Conservation (phyloP, 2,113 vertebrate species). For the Limanda limanda region DNA sequence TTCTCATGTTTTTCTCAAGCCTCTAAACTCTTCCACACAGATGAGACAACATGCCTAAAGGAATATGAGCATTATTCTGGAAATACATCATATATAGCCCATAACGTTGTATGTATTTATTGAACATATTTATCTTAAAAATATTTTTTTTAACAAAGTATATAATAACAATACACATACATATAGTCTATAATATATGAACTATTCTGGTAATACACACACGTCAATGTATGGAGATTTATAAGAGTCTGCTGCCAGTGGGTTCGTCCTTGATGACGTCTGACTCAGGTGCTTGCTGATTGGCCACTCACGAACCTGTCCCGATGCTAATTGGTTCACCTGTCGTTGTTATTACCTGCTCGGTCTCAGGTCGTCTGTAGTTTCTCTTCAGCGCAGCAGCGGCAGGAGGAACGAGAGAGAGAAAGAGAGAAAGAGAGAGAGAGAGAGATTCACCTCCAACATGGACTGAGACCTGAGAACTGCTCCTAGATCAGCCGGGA, state of each 20-base stretch:
- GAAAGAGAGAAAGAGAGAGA: not conserved
- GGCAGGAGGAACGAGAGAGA: not conserved
- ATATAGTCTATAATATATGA: too few relatives aligned
- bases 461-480: conserved; percentile 55
- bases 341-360: conserved; percentile 23
- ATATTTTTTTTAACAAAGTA: too few relatives aligned
- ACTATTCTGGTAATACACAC: not conserved
- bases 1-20: not conserved
- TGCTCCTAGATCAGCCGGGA: not conserved
- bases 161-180: too few relatives aligned
- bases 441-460: not conserved
- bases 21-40: too few relatives aligned
- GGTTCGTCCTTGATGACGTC: not conserved
- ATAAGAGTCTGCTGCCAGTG: conserved; percentile 8
- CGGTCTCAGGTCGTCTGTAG: not conserved
- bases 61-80: too few relatives aligned
- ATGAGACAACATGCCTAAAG: too few relatives aligned
- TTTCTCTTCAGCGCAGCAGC: not conserved
- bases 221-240: not conserved
- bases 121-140: too few relatives aligned
- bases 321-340: conserved; percentile 35
- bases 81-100: too few relatives aligned
- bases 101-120: too few relatives aligned
- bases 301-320: conserved; percentile 35
- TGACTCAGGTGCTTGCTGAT: conserved; percentile 32